These are phyloP conservation scores for Ectropis crepuscularia DNA, from an alignment of 2,888 invertebrate genomes.

Conservation along the genomic window DNA sequence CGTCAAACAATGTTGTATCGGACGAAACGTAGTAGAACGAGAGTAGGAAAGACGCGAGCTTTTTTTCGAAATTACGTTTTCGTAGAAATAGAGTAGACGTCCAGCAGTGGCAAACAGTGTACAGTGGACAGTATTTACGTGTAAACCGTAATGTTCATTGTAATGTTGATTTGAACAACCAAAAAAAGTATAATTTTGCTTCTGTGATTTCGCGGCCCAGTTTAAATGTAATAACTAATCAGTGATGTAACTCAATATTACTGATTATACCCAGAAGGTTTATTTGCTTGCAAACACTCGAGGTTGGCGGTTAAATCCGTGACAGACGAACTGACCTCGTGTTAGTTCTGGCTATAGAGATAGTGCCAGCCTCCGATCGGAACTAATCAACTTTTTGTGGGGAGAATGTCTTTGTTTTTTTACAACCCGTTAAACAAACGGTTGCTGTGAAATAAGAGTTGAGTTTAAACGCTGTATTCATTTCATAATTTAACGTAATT, in stretches of 20 bases:
- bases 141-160: no score
- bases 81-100: no score
- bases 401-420: constrained; percentile 22
- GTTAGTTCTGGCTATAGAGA: constrained; percentile 23
- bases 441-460: constrained; percentile 3
- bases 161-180: no score
- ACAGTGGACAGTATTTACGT: no score
- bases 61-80: no score
- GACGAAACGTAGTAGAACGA: no score
- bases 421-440: constrained; percentile 19
- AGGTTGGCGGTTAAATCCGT: constrained; percentile 40
- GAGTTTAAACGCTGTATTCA: no score
- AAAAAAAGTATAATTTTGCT: no score
- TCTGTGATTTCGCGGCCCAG: not conserved
- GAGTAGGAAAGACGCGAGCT: no score
- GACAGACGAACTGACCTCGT: constrained; percentile 43
- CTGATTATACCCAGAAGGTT: not conserved
- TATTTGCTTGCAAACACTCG: constrained; percentile 18
- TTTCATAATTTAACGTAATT: no score
- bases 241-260: not conserved
- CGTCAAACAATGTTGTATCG: no score
- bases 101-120: no score
- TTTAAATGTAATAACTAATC: not conserved
- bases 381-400: constrained; percentile 32
- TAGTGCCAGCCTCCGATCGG: constrained; percentile 25